Conservation (phyloP, 2,113 vertebrate species). For the Falco punctatus region DNA sequence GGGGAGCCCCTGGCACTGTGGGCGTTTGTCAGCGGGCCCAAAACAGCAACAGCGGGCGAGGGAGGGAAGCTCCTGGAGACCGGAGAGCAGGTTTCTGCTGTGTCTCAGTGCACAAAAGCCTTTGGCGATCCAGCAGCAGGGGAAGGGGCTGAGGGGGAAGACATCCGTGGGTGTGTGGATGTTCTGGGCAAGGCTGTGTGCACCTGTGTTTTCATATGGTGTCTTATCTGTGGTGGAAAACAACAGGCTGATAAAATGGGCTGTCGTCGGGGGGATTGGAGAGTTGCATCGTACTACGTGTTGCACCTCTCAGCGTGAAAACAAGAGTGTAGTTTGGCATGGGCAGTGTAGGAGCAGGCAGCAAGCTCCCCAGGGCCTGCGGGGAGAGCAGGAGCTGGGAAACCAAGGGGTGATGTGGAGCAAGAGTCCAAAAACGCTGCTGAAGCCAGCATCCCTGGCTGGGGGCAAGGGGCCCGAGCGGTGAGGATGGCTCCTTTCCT, state of each 20-base stretch:
- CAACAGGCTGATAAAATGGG: neutral
- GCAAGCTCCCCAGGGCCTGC: neutral
- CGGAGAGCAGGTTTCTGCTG: neutral
- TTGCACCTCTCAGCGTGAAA: accelerated
- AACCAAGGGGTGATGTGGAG: neutral
- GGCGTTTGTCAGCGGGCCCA: slow-evolving; percentile 2
- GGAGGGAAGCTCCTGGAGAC: neutral
- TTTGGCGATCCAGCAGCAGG: neutral
- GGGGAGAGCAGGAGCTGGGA: neutral
- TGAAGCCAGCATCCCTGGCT: neutral
- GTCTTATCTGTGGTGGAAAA: neutral
- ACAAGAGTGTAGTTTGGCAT: neutral
- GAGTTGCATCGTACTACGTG: accelerated
- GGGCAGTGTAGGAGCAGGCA: neutral
- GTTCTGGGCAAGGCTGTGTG: neutral
- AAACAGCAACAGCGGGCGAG: neutral
- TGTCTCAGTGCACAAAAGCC: neutral
- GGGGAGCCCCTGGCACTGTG: slow-evolving; percentile 43
- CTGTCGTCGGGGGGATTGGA: accelerated
- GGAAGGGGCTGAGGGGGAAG: neutral
- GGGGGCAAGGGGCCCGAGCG: accelerated
- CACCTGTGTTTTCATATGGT: neutral
- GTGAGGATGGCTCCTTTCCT: neutral
- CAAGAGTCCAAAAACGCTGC: neutral
- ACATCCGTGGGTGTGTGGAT: neutral